A percentile compares a stretch with the other conserved stretches of the same genome.
phyloP scores from a whole-genome alignment of 2,797 vertebrate genomes.

The Eulemur mongoz region DNA sequence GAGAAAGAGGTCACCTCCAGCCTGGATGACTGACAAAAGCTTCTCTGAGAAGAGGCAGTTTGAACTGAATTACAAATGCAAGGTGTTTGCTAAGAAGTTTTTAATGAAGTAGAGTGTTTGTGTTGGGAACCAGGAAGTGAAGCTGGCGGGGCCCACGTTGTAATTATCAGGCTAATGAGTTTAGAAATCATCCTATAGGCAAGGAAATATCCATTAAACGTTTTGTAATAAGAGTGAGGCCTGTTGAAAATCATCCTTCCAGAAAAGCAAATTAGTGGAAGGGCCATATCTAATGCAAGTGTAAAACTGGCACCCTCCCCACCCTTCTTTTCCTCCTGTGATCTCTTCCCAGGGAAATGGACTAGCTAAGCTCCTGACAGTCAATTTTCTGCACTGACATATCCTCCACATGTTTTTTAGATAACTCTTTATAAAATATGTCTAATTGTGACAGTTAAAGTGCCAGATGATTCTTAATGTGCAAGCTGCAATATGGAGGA shows the following conservation, averaged over 20 bases:
- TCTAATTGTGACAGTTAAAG: neutral
- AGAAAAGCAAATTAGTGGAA: neutral
- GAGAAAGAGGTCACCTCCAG: neutral
- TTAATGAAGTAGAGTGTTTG: neutral
- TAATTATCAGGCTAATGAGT: neutral
- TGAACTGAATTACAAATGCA: neutral
- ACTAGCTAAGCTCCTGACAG: neutral
- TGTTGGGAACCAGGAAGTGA: neutral
- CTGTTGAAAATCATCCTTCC: neutral
- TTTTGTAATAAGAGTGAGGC: neutral
- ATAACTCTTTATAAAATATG: neutral
- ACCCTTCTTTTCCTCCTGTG: neutral
- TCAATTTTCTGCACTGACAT: neutral
- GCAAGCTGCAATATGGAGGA: neutral
- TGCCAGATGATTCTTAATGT: neutral
- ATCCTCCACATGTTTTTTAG: neutral
- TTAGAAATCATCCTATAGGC: neutral
- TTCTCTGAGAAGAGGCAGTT: neutral
- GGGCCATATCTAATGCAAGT: neutral
- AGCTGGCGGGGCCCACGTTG: fast-evolving
- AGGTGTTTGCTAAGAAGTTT: neutral
- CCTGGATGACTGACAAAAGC: neutral
- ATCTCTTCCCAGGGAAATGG: neutral
- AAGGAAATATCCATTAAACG: neutral
- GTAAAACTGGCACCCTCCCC: neutral